phyloP scores from a whole-genome alignment of 2,888 invertebrate genomes.

The Morpho deidamia region DNA sequence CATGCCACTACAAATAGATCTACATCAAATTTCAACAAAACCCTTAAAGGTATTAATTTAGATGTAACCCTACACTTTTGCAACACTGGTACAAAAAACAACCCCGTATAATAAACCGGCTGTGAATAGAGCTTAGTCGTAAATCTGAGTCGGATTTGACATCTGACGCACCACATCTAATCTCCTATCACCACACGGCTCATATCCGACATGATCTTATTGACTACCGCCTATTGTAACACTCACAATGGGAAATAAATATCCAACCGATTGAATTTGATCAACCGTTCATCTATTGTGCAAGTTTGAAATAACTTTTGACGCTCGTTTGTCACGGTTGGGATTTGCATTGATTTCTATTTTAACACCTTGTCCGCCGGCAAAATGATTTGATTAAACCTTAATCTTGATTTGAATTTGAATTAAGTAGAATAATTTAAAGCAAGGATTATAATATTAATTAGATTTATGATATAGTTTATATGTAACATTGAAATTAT shows the following conservation, averaged over 20 bases:
- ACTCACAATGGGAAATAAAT: conserved; percentile 12
- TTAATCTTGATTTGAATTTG: conserved; percentile 7
- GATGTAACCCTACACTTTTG: conserved; percentile 8
- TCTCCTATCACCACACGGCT: conserved; percentile 34
- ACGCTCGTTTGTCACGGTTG: conserved; percentile 7
- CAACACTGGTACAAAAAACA: conserved; percentile 9
- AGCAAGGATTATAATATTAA: background rate
- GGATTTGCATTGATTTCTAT: conserved; percentile 18
- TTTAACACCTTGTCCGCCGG: conserved; percentile 16
- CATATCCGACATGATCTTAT: conserved; percentile 32
- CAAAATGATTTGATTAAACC: conserved; percentile 8
- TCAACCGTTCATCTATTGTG: conserved; percentile 23
- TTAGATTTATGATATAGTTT: background rate
- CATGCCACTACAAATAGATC: background rate
- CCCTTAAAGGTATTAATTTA: background rate
- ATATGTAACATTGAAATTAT: background rate
- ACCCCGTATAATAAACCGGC: conserved; percentile 21
- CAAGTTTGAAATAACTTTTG: conserved; percentile 11
- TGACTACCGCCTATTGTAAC: conserved; percentile 27
- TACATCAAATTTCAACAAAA: background rate
- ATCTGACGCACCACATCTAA: conserved; percentile 32
- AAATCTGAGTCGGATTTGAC: conserved; percentile 34
- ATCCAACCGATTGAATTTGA: conserved; percentile 3
- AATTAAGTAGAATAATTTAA: conserved; percentile 4
- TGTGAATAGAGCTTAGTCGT: conserved; percentile 26